Conservation (phyloP, 2,888 invertebrate genomes). For the Rhopalosiphum nymphaeae region DNA sequence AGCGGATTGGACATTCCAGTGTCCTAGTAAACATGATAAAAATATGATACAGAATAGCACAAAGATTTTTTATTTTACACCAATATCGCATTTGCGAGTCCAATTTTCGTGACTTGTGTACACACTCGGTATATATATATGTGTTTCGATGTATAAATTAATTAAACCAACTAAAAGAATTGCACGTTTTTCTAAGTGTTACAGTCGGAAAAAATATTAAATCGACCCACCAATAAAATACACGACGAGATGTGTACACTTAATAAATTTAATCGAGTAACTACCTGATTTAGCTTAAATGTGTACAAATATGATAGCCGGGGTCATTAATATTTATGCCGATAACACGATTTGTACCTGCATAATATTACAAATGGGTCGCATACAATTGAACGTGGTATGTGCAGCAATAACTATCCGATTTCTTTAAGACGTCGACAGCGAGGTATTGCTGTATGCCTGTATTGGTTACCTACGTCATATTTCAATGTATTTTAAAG, state of each 20-base stretch:
- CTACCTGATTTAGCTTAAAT: not conserved
- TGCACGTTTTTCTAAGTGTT: not conserved
- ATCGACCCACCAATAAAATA: not conserved
- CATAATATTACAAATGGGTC: constrained; percentile 3
- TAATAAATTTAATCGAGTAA: not conserved
- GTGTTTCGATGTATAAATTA: not conserved
- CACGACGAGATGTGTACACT: not conserved
- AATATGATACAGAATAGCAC: not conserved
- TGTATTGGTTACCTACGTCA: not conserved
- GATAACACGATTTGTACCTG: constrained; percentile 1
- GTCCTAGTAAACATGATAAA: not conserved
- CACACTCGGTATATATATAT: not conserved
- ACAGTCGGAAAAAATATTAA: not conserved
- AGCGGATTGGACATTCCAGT: not conserved
- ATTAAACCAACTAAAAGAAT: not conserved
- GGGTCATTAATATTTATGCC: constrained; percentile 36
- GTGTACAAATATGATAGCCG: not conserved
- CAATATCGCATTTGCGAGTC: not conserved
- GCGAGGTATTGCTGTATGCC: not conserved
- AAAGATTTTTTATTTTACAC: not conserved
- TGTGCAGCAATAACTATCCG: not conserved
- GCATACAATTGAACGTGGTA: not conserved
- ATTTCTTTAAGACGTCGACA: constrained; percentile 37
- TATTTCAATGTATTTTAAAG: not conserved
- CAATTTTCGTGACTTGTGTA: not conserved